phyloP scores from a whole-genome alignment of 2,888 invertebrate species.

The Campaea margaritaria region DNA sequence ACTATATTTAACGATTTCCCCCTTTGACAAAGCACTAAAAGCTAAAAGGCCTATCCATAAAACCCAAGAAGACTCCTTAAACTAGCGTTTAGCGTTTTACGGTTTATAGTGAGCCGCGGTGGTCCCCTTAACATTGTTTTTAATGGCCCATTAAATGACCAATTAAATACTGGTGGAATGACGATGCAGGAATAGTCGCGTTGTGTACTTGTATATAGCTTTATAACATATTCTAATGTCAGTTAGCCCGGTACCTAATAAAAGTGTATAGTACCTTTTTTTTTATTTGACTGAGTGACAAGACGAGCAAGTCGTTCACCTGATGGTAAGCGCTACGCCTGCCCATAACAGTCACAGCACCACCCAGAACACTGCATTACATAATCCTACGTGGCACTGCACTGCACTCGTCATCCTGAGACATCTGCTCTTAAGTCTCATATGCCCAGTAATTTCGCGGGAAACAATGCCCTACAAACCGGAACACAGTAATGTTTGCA shows the following conservation, averaged over 20 bases:
- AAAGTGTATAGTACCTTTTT: background rate
- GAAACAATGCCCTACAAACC: too few species aligned
- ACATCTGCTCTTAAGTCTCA: too few species aligned
- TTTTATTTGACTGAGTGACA: too few species aligned
- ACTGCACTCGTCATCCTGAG: too few species aligned
- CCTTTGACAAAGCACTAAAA: conserved; percentile 40
- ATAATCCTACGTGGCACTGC: too few species aligned
- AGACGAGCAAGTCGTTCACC: too few species aligned
- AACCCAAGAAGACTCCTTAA: conserved; percentile 58
- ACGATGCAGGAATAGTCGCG: conserved; percentile 46
- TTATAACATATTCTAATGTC: conserved; percentile 23
- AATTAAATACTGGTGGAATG: conserved; percentile 74
- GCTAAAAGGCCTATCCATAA: conserved; percentile 61
- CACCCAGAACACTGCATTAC: too few species aligned
- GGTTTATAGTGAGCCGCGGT: conserved; percentile 72
- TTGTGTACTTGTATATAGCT: conserved; percentile 26
- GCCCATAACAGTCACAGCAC: too few species aligned
- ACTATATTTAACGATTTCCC: conserved; percentile 20
- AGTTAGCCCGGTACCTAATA: background rate
- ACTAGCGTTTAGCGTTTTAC: conserved; percentile 68
- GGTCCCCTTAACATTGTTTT: conserved; percentile 81
- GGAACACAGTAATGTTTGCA: too few species aligned
- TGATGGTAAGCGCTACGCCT: too few species aligned
- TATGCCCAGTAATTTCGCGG: too few species aligned
- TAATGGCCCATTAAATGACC: conserved; percentile 78